phyloP scores from a whole-genome alignment of 2,113 vertebrate species.

The Brachyistius frenatus region DNA sequence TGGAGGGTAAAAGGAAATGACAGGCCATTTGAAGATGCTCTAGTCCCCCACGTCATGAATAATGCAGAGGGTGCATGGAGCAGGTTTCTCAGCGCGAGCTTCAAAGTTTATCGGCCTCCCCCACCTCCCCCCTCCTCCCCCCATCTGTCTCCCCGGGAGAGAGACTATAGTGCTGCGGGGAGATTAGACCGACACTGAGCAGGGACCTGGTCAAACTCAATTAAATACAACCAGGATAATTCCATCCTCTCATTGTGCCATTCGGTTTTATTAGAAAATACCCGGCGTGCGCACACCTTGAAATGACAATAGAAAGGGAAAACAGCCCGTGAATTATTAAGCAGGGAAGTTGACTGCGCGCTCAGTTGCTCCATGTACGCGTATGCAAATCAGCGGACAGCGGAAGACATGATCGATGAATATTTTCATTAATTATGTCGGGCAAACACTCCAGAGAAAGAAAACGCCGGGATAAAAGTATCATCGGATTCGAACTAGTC shows the following conservation, averaged over 20 bases:
- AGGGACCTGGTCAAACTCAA: conserved; percentile 79
- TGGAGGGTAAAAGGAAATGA: conserved; percentile 89
- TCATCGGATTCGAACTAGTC: not conserved
- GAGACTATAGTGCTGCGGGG: conserved; percentile 62
- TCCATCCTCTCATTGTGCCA: conserved; percentile 69
- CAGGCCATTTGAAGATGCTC: conserved; percentile 87
- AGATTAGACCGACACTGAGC: conserved; percentile 73
- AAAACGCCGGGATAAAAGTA: not conserved
- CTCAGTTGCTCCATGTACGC: conserved; percentile 55
- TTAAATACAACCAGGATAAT: conserved; percentile 78
- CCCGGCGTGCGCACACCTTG: conserved; percentile 41
- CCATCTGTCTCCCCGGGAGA: conserved; percentile 57
- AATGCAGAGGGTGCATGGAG: conserved; percentile 85
- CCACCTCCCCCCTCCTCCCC: not conserved
- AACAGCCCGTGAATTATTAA: conserved; percentile 71
- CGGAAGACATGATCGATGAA: conserved; percentile 60
- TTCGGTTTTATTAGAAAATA: conserved; percentile 72
- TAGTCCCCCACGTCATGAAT: conserved; percentile 86
- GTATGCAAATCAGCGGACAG: conserved; percentile 65
- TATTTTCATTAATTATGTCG: conserved; percentile 63
- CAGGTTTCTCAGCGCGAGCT: conserved; percentile 85
- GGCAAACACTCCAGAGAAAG: conserved; percentile 30
- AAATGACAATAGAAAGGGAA: conserved; percentile 46
- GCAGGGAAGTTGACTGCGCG: conserved; percentile 26
- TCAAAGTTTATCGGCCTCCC: conserved; percentile 86